Evolutionary conservation across 2,797 vertebrate genomes (phyloP).

Genomic region (Caiman crocodilus): DNA sequence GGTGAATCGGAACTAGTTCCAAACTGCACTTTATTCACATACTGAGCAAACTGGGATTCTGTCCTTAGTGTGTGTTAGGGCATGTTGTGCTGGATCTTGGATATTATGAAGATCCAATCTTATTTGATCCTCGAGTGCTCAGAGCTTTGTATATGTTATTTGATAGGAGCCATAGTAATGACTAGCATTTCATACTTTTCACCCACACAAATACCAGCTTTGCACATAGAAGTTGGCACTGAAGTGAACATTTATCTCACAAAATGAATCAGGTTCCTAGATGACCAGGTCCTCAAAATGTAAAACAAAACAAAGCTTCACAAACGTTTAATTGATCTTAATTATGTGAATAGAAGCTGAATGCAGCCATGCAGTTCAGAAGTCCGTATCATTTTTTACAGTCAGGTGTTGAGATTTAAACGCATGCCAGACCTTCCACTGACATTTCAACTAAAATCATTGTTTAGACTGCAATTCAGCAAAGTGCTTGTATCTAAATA

Average conservation of each 20-base stretch:
- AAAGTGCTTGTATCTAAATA: neutral
- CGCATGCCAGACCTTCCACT: neutral
- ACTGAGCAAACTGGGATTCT: no score
- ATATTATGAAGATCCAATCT: neutral
- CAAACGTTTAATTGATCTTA: neutral
- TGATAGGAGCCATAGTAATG: neutral
- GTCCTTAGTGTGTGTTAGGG: neutral
- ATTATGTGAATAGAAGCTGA: neutral
- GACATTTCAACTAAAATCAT: neutral
- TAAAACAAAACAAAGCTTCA: neutral
- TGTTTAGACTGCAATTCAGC: neutral
- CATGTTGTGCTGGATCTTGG: no score
- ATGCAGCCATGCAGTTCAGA: neutral
- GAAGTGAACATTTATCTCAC: neutral
- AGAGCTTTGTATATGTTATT: neutral
- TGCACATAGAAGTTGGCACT: neutral
- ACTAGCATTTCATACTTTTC: neutral
- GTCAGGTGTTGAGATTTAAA: neutral
- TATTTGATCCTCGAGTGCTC: neutral
- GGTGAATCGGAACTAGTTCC: no score
- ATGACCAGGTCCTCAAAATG: neutral
- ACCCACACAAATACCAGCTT: neutral
- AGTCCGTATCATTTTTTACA: neutral
- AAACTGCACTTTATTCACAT: no score
- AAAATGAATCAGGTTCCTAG: neutral